Base-by-base conservation (phyloP, 2,113 vertebrate genomes). In the Xiphorhynchus elegans region DNA sequence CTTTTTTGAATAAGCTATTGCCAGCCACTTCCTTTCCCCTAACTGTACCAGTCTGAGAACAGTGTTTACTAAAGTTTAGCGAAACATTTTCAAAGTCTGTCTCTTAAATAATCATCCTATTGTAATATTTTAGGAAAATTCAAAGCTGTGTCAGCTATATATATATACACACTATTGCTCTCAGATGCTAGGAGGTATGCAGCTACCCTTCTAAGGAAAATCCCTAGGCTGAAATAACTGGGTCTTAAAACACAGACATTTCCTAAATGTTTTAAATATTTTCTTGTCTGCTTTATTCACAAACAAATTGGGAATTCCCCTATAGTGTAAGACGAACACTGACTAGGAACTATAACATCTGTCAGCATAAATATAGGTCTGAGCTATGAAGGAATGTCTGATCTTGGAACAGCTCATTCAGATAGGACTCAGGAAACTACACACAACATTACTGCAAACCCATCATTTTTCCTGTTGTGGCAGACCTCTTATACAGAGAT, bases 11-110 rank as follows among this genome's bases (percentile, higher is more conserved):
- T 93, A 74, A 66, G 62, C 69, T 84, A 29, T 50, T 94, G 62
- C 69, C n/a, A 94, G 77, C 63, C 73, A 84, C 91, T 96, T 95
- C 81, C 81, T 93, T 89, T 93, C 58, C 40, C 49, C 50, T 42
- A 73, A 39, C 62, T 79, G 62, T 53, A 84, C 58, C 70, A 82
- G 75, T 87, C 79, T 83, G 85, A 66, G 24, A 87, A 58, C 19
- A 79, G 14, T 6, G 5, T 64, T 84, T 72, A 84, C 53, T 6
- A 10, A 78, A 91, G n/a, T 72, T 93, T 75, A 79, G 84, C 6
- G 62, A 91, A 91, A 62, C 6, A 23, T 58, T 91, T 91, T 83
- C 58, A 6, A 79, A 88, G 24, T 72, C 39, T 72, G 21, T 67
- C 40, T 89, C 55, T 52, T 69, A 69, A 56, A 84, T 68, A 93